Percentiles rank a stretch among this genome's conserved stretches.
phyloP scores from a whole-genome alignment of 2,888 invertebrate species.

The Phrixothrix hirtus region DNA sequence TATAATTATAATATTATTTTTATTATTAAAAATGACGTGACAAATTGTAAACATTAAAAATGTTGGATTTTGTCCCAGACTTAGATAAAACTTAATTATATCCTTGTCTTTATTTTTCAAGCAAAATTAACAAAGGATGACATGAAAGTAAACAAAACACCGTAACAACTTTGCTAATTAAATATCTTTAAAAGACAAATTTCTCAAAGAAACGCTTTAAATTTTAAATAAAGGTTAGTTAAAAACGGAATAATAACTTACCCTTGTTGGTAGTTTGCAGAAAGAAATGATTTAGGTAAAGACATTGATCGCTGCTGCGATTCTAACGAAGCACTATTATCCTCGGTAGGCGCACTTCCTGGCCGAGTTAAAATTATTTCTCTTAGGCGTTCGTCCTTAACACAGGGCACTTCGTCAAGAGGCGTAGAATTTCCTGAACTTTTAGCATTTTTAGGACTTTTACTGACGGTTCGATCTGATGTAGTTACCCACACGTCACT shows the following conservation, averaged over 20 bases:
- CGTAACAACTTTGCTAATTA: no score
- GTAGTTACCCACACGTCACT: slow-evolving; percentile 62
- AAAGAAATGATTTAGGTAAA: slow-evolving; percentile 60
- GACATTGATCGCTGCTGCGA: slow-evolving; percentile 60
- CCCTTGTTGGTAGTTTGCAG: slow-evolving; percentile 47
- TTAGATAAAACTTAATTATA: no score
- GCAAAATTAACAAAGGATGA: no score
- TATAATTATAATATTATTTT: no score
- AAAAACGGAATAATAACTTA: slow-evolving; percentile 30
- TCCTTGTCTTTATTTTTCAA: no score
- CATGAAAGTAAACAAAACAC: no score
- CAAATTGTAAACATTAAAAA: no score
- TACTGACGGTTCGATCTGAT: slow-evolving; percentile 58
- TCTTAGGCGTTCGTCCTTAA: slow-evolving; percentile 47
- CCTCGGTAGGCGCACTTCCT: slow-evolving; percentile 60
- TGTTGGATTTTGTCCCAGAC: no score
- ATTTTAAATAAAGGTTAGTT: slow-evolving; percentile 4
- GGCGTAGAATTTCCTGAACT: slow-evolving; percentile 60
- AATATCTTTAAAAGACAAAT: no score
- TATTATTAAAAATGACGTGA: no score
- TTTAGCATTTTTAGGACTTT: slow-evolving; percentile 57
- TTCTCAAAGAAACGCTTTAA: no score
- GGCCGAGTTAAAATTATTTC: slow-evolving; percentile 58
- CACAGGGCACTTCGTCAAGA: slow-evolving; percentile 51
- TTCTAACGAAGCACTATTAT: slow-evolving; percentile 42